A percentile compares a stretch with the other conserved stretches of the same genome.
These are phyloP conservation scores for Chlamydotis undulata DNA, from an alignment of 2,113 vertebrate genomes.

Conservation along the genomic window DNA sequence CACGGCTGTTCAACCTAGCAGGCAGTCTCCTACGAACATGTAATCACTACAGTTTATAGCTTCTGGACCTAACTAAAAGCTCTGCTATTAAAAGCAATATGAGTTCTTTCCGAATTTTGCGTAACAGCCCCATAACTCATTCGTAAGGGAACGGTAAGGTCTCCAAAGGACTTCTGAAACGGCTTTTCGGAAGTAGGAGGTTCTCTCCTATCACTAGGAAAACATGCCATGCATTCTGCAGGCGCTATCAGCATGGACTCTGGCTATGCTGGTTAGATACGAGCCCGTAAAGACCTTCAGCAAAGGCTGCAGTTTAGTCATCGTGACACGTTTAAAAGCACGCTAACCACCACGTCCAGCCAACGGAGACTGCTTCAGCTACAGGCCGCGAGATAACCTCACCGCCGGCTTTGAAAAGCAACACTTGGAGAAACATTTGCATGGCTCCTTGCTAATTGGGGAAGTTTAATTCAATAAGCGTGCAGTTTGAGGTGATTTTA, in stretches of 20 bases:
- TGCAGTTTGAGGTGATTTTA: slow-evolving; percentile 35
- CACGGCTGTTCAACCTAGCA: neutral
- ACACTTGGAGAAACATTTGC: neutral
- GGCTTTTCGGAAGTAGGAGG: slow-evolving; percentile 28
- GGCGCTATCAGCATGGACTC: neutral
- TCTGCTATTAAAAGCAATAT: slow-evolving; percentile 7
- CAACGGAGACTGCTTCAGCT: neutral
- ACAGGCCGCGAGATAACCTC: rapidly evolving
- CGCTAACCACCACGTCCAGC: neutral
- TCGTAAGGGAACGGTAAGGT: neutral
- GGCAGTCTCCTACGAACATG: neutral
- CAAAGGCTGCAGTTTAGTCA: neutral
- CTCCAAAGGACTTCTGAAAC: slow-evolving; percentile 3
- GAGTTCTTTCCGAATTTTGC: neutral
- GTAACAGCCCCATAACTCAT: neutral
- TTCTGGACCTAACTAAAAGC: neutral
- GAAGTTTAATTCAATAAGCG: neutral
- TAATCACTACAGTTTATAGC: neutral
- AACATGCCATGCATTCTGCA: slow-evolving; percentile 24
- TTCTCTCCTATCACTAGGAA: neutral
- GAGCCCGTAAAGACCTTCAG: slow-evolving; percentile 10
- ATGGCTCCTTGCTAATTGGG: slow-evolving; percentile 37
- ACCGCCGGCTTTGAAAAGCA: neutral
- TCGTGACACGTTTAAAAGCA: neutral
- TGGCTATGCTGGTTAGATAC: neutral